Percentiles rank a stretch among this genome's conserved stretches.
phyloP scores from a whole-genome alignment of 2,113 vertebrate species.

The Semicossyphus pulcher region DNA sequence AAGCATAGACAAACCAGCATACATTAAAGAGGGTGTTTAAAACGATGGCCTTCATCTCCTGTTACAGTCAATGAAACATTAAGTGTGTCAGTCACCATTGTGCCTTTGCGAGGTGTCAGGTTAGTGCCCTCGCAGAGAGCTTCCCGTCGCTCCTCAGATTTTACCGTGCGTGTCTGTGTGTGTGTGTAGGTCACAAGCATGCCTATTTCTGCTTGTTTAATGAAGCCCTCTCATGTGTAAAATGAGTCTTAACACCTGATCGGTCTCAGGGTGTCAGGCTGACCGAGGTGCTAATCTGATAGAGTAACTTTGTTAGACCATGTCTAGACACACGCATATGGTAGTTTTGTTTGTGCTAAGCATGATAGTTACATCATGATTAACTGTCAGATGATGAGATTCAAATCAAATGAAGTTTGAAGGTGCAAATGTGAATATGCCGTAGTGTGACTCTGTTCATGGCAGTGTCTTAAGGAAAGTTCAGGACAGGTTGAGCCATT shows the following conservation, averaged over 20 bases:
- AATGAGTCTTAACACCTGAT: slow-evolving; percentile 58
- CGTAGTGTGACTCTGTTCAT: slow-evolving; percentile 6
- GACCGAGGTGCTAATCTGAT: slow-evolving; percentile 43
- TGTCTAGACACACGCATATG: slow-evolving; percentile 24
- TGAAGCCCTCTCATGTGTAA: slow-evolving; percentile 45
- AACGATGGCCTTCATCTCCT: slow-evolving; percentile 56
- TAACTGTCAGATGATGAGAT: not conserved
- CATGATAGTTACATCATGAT: not conserved
- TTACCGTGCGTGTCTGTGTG: slow-evolving; percentile 1
- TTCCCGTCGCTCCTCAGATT: not conserved
- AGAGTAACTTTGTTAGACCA: slow-evolving; percentile 25
- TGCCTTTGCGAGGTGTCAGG: slow-evolving; percentile 68
- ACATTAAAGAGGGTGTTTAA: slow-evolving; percentile 27
- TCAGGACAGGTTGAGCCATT: slow-evolving; percentile 27
- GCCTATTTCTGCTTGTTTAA: slow-evolving; percentile 36
- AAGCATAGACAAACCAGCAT: slow-evolving; percentile 12
- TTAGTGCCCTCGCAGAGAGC: slow-evolving; percentile 34
- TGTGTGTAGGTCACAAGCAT: slow-evolving; percentile 9
- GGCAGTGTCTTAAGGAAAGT: slow-evolving; percentile 34
- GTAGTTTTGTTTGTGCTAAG: slow-evolving; percentile 1
- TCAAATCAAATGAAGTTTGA: not conserved
- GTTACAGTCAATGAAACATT: slow-evolving; percentile 78
- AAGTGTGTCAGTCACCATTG: slow-evolving; percentile 68
- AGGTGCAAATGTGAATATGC: not conserved
- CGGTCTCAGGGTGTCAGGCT: slow-evolving; percentile 20